Base-by-base conservation (phyloP, 2,888 invertebrate genomes). In the Nomada fabriciana region DNA sequence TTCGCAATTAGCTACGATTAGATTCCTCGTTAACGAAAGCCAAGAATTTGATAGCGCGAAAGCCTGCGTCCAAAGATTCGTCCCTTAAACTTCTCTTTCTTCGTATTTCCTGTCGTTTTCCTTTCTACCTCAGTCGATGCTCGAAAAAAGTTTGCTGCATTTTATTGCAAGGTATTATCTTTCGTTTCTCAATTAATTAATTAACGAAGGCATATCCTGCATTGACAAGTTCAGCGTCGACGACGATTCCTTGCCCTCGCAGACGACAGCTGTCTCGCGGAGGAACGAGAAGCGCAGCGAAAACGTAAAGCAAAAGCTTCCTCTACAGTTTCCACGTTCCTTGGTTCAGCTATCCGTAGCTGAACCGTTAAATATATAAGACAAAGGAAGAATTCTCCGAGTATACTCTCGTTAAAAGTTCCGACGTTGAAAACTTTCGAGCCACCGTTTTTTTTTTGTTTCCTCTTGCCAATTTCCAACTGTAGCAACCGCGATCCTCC, bases 401-500 rank as follows among this genome's bases (percentile, higher is more conserved):
- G 74, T 61, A 77, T 79, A 55, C 67, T 53, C 79, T 84, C 84
- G 85, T 85, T 80, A 75, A 84, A 86, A 86, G 80, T 86, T 86
- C 63, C 76, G 43, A 76, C 70, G 71, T 67, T 60, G 59, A 64
- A 67, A 86, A 86, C 80, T 86, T 86, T 61, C 50, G 57, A 61
- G 71, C 78, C 80, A 84, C 77, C 73, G 69, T 61, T 81, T 68
- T 76, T 76, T 83, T n/a, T 43, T 25, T 25, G 25, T 25, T 53
- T 42, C 75, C 47, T 25, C 47, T 67, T 52, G 57, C 59, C 64
- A 50, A 18, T 57, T 43, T 23, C 47, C 43, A n/a, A 23, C 29
- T 29, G 59, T 25, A 50, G 59, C 67, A 71, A 71, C 61, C n/a
- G 36, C 50, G 15, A 23, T 55, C 42, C 50, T 36, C 36, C n/a